phyloP scores from a whole-genome alignment of 2,113 vertebrate genomes.

The Cyphomyrus plagiostoma region DNA sequence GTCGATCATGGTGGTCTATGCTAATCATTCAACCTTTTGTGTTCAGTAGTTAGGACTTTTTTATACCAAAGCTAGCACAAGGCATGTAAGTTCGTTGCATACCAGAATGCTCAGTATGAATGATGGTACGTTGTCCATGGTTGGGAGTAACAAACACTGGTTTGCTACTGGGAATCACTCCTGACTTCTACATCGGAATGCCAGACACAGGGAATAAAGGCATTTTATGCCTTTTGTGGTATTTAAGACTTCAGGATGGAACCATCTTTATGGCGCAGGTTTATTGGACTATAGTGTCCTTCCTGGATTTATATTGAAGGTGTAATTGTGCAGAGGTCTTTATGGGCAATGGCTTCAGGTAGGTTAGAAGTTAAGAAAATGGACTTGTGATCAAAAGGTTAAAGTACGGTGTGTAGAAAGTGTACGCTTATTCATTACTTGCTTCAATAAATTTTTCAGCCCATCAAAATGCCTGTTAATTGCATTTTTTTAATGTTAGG shows the following conservation, averaged over 20 bases:
- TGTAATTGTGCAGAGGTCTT: background rate
- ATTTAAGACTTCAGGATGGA: background rate
- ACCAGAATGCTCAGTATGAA: background rate
- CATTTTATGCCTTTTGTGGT: background rate
- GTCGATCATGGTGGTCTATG: background rate
- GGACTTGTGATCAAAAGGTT: background rate
- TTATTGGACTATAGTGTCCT: background rate
- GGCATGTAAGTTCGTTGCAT: background rate
- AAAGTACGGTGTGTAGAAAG: background rate
- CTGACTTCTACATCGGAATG: background rate
- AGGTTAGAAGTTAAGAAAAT: background rate
- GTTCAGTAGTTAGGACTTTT: background rate
- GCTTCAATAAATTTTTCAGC: constrained; percentile 1
- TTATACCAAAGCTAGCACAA: background rate
- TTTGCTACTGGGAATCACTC: background rate
- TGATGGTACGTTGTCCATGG: background rate
- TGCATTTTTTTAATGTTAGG: background rate
- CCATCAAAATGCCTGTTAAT: background rate
- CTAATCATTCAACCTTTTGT: background rate
- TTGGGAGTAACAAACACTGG: background rate
- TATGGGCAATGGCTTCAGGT: background rate
- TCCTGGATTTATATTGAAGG: background rate
- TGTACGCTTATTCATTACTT: background rate
- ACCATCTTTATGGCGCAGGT: background rate
- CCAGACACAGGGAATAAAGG: background rate